Conservation (phyloP, 1,140 invertebrate genomes). For the Scaptomyza montana region DNA sequence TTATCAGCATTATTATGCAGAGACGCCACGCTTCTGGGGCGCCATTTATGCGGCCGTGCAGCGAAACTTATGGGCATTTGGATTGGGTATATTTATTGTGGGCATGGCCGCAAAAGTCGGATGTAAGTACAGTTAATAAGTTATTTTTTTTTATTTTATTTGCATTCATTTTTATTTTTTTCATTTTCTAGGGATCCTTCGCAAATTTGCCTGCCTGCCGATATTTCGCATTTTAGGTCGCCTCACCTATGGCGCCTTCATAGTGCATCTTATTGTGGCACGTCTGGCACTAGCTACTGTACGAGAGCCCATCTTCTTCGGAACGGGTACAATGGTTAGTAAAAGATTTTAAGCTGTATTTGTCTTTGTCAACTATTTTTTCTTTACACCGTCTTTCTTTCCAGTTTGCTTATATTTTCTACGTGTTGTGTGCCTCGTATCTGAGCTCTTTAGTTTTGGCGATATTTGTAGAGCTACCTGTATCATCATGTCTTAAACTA, state of each 20-base stretch:
- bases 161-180: neutral
- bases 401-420: conserved; percentile 77
- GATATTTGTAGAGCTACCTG: conserved; percentile 80
- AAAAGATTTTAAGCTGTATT: neutral
- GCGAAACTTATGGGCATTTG: conserved; percentile 73
- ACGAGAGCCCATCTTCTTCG: conserved; percentile 73
- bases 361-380: neutral
- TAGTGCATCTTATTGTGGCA: conserved; percentile 71
- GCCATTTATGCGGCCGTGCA: conserved; percentile 74
- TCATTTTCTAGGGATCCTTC: conserved; percentile 60
- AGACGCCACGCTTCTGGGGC: conserved; percentile 63
- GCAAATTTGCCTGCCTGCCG: conserved; percentile 70
- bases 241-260: conserved; percentile 76
- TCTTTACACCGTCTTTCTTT: neutral
- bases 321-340: conserved; percentile 73
- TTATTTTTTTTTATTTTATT: neutral
- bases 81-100: conserved; percentile 62
- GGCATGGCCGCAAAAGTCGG: conserved; percentile 75
- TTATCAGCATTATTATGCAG: conserved; percentile 71
- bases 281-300: conserved; percentile 68
- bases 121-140: conserved; percentile 56
- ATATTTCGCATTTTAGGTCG: conserved; percentile 79
- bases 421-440: conserved; percentile 71
- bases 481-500: conserved; percentile 86
- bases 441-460: conserved; percentile 73